Percentiles rank a stretch among this genome's conserved stretches.
These are phyloP conservation scores for Apamea monoglypha DNA, from an alignment of 2,888 invertebrate genomes.

Conservation along the genomic window DNA sequence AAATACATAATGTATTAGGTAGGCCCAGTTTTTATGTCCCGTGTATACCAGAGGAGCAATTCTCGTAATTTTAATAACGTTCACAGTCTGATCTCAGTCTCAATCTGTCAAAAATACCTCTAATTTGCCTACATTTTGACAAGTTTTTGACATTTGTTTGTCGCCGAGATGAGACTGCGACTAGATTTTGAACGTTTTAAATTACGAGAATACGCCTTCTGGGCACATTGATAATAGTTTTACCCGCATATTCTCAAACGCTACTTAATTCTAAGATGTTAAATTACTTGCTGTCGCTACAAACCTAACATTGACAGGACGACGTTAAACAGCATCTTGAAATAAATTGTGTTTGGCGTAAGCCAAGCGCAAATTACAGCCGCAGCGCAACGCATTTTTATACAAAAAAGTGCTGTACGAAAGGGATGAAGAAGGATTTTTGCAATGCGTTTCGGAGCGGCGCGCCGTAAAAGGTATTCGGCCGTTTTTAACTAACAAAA, in stretches of 20 bases:
- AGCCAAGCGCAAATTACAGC: neutral
- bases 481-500: neutral
- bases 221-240: neutral
- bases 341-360: neutral
- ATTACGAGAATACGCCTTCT: too few relatives aligned
- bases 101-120: too few relatives aligned
- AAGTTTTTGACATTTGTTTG: too few relatives aligned
- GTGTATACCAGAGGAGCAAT: too few relatives aligned
- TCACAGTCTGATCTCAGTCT: too few relatives aligned
- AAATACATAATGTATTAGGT: neutral
- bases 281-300: neutral
- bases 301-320: neutral
- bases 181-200: too few relatives aligned
- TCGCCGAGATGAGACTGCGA: too few relatives aligned
- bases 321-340: neutral
- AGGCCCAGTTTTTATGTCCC: neutral
- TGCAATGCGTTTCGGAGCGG: too few relatives aligned
- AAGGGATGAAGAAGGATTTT: neutral
- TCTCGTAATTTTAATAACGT: too few relatives aligned
- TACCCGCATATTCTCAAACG: neutral
- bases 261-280: neutral
- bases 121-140: too few relatives aligned
- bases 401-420: neutral
- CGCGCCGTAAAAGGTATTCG: neutral
- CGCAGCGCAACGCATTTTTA: neutral